Evolutionary conservation across 2,797 vertebrate species (phyloP).

Genomic region (Darevskia mixta): DNA sequence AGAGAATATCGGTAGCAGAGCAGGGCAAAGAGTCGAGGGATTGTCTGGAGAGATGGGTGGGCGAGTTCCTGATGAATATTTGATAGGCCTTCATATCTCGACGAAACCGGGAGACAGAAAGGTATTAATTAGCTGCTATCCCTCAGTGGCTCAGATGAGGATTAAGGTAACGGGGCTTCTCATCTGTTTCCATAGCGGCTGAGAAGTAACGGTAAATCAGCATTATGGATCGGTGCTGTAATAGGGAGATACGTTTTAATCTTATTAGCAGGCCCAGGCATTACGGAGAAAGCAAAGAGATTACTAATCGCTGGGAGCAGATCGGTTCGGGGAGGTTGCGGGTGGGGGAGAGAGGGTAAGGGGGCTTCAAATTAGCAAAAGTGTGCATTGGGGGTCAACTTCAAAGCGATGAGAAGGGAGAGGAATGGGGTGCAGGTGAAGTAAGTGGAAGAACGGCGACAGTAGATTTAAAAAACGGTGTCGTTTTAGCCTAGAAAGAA

Average conservation of each 20-base stretch:
- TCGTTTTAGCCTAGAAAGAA: too few relatives aligned
- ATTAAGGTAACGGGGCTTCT: conserved; percentile 64
- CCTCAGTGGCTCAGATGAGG: conserved; percentile 50
- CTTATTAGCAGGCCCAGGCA: conserved; percentile 68
- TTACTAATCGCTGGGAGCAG: conserved; percentile 33
- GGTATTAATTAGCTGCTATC: conserved; percentile 75
- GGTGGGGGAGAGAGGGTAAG: not conserved
- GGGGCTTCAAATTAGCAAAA: not conserved
- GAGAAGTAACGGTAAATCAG: conserved; percentile 72
- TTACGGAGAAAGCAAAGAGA: conserved; percentile 45
- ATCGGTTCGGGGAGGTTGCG: accelerated
- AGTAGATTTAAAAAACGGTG: not conserved
- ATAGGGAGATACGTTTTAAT: conserved; percentile 76
- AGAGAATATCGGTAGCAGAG: accelerated
- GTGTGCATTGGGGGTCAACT: accelerated
- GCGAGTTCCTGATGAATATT: conserved; percentile 8
- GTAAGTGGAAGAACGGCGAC: not conserved
- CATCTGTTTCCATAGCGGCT: conserved; percentile 45
- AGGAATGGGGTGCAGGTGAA: accelerated
- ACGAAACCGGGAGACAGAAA: conserved; percentile 53
- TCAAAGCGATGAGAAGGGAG: not conserved
- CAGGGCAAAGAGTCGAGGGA: accelerated
- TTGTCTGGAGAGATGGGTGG: not conserved
- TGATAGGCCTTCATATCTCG: conserved; percentile 37
- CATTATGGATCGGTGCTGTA: conserved; percentile 64